Conservation (phyloP, 2,888 invertebrate genomes). For the Eucera pruinosa region DNA sequence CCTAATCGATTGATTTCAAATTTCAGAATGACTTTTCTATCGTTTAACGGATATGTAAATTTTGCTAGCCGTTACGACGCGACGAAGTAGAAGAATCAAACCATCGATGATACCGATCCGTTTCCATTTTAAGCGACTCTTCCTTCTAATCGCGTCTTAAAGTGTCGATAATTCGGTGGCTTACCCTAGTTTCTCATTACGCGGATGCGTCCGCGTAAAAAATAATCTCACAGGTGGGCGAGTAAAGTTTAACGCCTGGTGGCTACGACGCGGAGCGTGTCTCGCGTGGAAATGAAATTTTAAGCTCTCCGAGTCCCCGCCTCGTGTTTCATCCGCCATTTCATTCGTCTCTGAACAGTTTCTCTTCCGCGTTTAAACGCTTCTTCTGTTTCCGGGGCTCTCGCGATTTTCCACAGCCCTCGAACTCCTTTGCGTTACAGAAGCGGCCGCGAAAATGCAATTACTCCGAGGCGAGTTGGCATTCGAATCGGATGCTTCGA, state of each 20-base stretch:
- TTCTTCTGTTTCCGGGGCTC: neutral
- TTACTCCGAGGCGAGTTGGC: slow-evolving; percentile 6
- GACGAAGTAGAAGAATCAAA: too few species aligned
- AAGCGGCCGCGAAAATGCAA: slow-evolving; percentile 15
- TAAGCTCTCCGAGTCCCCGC: neutral
- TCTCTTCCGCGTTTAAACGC: slow-evolving; percentile 7
- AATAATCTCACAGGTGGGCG: neutral
- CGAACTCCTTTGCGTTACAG: neutral
- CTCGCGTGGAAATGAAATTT: slow-evolving; percentile 10
- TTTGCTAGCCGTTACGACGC: too few species aligned
- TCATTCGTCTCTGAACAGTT: slow-evolving; percentile 3
- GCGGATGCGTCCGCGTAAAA: neutral
- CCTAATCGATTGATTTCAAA: too few species aligned
- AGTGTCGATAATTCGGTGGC: too few species aligned
- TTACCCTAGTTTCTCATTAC: neutral
- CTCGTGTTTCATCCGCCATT: neutral
- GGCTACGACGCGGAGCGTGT: neutral
- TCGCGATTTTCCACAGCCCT: neutral
- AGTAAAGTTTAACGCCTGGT: neutral
- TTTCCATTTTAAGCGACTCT: too few species aligned
- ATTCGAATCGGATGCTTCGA: neutral
- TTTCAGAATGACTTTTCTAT: too few species aligned
- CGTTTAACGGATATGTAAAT: too few species aligned
- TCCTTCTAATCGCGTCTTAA: too few species aligned
- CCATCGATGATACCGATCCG: too few species aligned